phyloP scores from a whole-genome alignment of 2,888 invertebrate species.

The Oscheius sp. region DNA sequence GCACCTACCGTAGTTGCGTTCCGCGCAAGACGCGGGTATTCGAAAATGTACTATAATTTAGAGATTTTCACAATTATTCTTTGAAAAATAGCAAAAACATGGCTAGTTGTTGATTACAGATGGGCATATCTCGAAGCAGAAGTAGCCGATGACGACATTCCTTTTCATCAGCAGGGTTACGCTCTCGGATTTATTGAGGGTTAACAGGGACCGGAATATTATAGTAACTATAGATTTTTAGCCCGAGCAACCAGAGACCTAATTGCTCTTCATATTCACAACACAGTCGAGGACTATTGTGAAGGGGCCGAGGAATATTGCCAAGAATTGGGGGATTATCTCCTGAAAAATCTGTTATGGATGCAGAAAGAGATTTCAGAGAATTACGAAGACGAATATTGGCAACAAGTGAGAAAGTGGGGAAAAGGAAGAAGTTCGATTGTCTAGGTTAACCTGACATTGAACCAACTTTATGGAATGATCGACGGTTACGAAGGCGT shows the following conservation, averaged over 20 bases:
- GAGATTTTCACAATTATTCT: too few species aligned
- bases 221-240: conserved; percentile 29
- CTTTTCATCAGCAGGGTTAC: conserved; percentile 66
- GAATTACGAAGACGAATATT: conserved; percentile 67
- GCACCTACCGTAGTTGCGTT: neutral
- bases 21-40: neutral
- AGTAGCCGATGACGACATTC: conserved; percentile 53
- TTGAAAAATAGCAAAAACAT: too few species aligned
- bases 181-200: conserved; percentile 70
- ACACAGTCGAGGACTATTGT: conserved; percentile 68
- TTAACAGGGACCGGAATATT: conserved; percentile 25
- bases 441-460: conserved; percentile 52
- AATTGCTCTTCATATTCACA: conserved; percentile 63
- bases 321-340: conserved; percentile 60
- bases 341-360: conserved; percentile 66
- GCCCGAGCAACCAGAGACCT: conserved; percentile 62
- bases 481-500: conserved; percentile 58
- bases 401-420: conserved; percentile 60
- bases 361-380: conserved; percentile 61
- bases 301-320: conserved; percentile 69
- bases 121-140: conserved; percentile 70
- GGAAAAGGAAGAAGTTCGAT: neutral
- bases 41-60: too few species aligned
- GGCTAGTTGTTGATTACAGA: conserved; percentile 31
- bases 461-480: conserved; percentile 57